A percentile compares a stretch with the other conserved stretches of the same genome.
These are phyloP conservation scores for Euthynnus affinis DNA, from an alignment of 2,797 vertebrate genomes.

Conservation along the genomic window DNA sequence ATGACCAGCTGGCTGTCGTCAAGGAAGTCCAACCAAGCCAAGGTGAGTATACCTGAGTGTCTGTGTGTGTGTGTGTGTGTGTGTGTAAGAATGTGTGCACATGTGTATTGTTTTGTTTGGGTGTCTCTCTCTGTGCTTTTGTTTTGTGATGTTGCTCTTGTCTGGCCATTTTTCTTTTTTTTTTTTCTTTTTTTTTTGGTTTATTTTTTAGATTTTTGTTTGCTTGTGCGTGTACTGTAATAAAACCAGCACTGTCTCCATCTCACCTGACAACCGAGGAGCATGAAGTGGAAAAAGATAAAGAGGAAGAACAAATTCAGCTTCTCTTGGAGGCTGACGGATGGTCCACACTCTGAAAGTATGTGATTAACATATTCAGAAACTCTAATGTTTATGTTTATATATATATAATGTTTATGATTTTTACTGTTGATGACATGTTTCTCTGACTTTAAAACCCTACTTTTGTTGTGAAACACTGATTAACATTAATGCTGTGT, in stretches of 20 bases:
- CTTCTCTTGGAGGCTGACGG: slow-evolving; percentile 67
- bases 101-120: slow-evolving; percentile 32
- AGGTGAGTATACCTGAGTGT: slow-evolving; percentile 81
- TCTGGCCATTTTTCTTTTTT: slow-evolving; percentile 35
- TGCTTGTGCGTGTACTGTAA: slow-evolving; percentile 54
- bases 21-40: slow-evolving; percentile 87
- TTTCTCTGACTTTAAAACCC: background rate
- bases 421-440: slow-evolving; percentile 26
- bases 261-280: slow-evolving; percentile 66
- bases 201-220: background rate
- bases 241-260: slow-evolving; percentile 66
- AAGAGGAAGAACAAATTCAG: slow-evolving; percentile 75
- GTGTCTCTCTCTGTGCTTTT: slow-evolving; percentile 51
- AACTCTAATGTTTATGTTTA: slow-evolving; percentile 62
- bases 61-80: slow-evolving; percentile 1
- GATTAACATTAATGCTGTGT: background rate
- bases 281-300: slow-evolving; percentile 69
- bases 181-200: slow-evolving; percentile 11
- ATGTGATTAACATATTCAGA: slow-evolving; percentile 74
- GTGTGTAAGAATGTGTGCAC: slow-evolving; percentile 25
- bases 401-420: slow-evolving; percentile 49
- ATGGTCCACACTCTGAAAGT: slow-evolving; percentile 70
- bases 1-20: slow-evolving; percentile 85
- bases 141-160: slow-evolving; percentile 62
- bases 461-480: background rate